Conservation (phyloP, 2,797 vertebrate species). For the Mormyrops attenuatus region DNA sequence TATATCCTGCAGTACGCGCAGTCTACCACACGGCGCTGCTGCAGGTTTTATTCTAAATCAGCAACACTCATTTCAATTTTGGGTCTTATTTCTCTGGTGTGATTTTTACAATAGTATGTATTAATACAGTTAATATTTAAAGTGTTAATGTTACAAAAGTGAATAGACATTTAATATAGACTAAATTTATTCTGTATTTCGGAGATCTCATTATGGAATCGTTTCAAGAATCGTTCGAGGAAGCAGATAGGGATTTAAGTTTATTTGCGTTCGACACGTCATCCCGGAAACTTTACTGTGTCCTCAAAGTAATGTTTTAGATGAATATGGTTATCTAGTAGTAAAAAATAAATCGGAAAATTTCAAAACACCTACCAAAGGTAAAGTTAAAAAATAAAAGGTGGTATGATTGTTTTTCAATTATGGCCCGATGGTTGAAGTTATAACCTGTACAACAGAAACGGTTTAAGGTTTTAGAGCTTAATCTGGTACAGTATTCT, state of each 20-base stretch:
- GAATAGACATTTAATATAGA: neutral
- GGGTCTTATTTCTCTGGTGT: neutral
- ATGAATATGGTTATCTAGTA: neutral
- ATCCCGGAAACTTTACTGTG: neutral
- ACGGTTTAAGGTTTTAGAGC: neutral
- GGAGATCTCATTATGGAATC: neutral
- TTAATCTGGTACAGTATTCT: neutral
- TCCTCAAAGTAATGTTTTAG: neutral
- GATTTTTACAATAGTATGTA: neutral
- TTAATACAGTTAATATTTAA: neutral
- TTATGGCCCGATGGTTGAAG: neutral
- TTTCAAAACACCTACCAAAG: neutral
- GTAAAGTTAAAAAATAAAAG: neutral
- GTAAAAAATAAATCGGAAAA: neutral
- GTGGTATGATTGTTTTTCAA: neutral
- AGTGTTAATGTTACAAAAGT: neutral
- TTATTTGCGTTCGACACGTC: neutral
- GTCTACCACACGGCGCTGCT: neutral
- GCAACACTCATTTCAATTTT: neutral
- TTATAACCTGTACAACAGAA: neutral
- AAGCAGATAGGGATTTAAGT: neutral
- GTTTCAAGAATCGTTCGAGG: neutral
- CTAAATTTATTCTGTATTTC: neutral
- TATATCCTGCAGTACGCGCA: neutral
- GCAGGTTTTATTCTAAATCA: neutral